Evolutionary conservation across 2,113 vertebrate species (phyloP).

Genomic region (Arvicanthis niloticus): DNA sequence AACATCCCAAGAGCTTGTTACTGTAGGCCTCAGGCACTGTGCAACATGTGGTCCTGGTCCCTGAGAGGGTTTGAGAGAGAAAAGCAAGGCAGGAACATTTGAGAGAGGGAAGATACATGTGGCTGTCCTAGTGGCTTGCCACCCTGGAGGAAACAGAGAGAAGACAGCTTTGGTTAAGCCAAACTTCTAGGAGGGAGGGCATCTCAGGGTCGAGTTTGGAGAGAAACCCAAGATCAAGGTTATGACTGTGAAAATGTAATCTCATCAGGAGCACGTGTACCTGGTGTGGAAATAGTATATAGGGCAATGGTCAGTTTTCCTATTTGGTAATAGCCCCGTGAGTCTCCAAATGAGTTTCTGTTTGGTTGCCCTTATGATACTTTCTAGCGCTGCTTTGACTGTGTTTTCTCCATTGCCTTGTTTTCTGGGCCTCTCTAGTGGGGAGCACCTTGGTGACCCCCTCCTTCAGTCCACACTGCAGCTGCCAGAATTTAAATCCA

Average conservation of each 20-base stretch:
- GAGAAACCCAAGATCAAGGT: accelerated
- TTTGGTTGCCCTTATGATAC: neutral
- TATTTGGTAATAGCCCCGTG: neutral
- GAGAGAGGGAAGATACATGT: neutral
- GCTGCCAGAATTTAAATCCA: constrained; percentile 64
- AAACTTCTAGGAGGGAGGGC: neutral
- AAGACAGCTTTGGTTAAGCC: neutral
- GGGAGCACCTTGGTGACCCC: constrained; percentile 36
- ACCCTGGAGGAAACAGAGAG: neutral
- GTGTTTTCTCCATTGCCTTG: neutral
- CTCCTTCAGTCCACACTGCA: neutral
- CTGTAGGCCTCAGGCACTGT: neutral
- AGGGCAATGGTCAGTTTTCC: neutral
- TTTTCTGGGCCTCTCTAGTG: neutral
- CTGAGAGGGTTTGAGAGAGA: neutral
- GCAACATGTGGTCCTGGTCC: neutral
- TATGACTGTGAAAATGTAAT: neutral
- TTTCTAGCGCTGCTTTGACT: neutral
- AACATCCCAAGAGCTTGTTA: neutral
- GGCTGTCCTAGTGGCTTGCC: neutral
- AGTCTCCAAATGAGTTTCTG: neutral
- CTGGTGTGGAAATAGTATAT: accelerated
- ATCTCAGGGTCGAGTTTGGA: neutral
- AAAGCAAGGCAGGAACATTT: neutral
- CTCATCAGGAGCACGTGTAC: accelerated